Evolutionary conservation across 1,140 invertebrate genomes (phyloP).

Genomic region (Drosophila orosa): DNA sequence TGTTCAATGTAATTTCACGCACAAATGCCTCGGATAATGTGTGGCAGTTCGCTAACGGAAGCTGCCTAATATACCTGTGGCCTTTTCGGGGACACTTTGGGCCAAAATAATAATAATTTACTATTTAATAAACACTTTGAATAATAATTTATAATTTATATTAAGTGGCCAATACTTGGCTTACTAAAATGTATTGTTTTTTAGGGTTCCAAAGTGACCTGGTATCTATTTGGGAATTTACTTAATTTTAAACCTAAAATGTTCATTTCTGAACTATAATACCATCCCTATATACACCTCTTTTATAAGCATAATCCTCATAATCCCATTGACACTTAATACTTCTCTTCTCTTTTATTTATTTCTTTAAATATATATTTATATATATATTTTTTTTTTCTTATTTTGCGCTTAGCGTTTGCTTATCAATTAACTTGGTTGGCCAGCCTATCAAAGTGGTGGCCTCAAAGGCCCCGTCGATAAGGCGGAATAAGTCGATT

Average conservation of each 20-base stretch:
- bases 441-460: slow-evolving; percentile 61
- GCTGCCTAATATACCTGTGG: not conserved
- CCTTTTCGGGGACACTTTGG: not conserved
- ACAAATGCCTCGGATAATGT: slow-evolving; percentile 61
- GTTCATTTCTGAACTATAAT: too few relatives aligned
- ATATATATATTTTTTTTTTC: not conserved
- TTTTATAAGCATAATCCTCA: slow-evolving; percentile 56
- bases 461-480: slow-evolving; percentile 33
- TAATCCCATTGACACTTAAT: slow-evolving; percentile 66
- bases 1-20: slow-evolving; percentile 80
- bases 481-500: slow-evolving; percentile 41
- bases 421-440: slow-evolving; percentile 75
- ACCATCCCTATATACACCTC: too few relatives aligned
- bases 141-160: not conserved
- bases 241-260: not conserved
- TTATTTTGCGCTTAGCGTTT: slow-evolving; percentile 46
- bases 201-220: not conserved
- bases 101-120: slow-evolving; percentile 1
- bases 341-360: not conserved
- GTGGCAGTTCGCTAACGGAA: slow-evolving; percentile 2
- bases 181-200: not conserved
- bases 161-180: not conserved
- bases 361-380: not conserved
- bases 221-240: not conserved
- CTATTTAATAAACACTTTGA: not conserved